phyloP scores from a whole-genome alignment of 2,888 invertebrate genomes.

The Lissonota sp. region DNA sequence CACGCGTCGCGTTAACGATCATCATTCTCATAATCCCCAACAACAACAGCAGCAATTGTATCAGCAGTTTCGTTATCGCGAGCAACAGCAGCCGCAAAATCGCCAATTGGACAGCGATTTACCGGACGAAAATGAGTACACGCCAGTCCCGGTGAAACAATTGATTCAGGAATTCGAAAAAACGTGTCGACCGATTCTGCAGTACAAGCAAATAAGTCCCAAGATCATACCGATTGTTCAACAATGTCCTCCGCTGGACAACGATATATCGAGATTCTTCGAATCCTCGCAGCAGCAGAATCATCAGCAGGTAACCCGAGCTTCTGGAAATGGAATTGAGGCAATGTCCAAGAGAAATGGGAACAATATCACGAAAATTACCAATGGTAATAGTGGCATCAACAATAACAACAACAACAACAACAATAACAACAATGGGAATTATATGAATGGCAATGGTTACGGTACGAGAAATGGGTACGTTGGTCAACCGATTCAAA shows the following conservation, averaged over 20 bases:
- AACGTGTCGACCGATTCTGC: conserved; percentile 86
- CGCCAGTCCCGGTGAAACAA: conserved; percentile 83
- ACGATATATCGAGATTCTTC: conserved; percentile 80
- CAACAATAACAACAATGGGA: conserved; percentile 18
- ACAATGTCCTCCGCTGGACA: conserved; percentile 74
- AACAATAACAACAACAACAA: conserved; percentile 4
- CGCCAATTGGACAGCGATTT: conserved; percentile 48
- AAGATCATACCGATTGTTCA: conserved; percentile 75
- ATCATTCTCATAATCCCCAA: conserved; percentile 49
- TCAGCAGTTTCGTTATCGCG: conserved; percentile 80
- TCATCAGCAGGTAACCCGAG: conserved; percentile 53
- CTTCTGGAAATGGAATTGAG: conserved; percentile 7
- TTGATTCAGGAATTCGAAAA: conserved; percentile 88
- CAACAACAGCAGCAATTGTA: conserved; percentile 68
- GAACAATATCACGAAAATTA: conserved; percentile 9
- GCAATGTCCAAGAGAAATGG: conserved; percentile 25
- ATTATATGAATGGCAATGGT: conserved; percentile 56
- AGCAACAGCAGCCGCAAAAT: conserved; percentile 36
- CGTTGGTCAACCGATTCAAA: conserved; percentile 19
- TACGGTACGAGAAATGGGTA: conserved; percentile 28
- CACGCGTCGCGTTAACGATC: conserved; percentile 44
- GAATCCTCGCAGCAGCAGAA: conserved; percentile 69
- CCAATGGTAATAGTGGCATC: conserved; percentile 5
- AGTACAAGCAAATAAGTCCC: conserved; percentile 84
- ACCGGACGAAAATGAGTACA: conserved; percentile 77